These are phyloP conservation scores for Saimiri boliviensis DNA, from an alignment of 2,113 vertebrate genomes.

Conservation along the genomic window DNA sequence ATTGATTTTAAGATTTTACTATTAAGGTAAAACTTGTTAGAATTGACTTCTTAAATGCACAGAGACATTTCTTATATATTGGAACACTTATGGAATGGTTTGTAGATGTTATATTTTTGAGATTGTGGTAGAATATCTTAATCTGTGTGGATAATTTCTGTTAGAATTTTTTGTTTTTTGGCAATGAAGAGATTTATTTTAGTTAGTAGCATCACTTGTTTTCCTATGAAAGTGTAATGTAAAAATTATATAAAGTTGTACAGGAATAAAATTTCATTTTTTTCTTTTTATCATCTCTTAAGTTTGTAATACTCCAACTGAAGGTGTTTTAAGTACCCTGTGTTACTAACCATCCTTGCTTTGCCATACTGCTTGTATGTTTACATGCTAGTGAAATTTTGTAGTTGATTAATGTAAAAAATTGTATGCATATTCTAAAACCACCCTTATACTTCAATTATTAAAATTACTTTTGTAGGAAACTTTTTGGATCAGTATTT, in stretches of 20 bases:
- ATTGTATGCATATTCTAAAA: not conserved
- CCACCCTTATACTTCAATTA: not conserved
- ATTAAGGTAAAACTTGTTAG: slow-evolving; percentile 1
- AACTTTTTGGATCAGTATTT: slow-evolving; percentile 26
- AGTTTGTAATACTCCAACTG: not conserved
- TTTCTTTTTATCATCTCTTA: not conserved
- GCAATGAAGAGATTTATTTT: not conserved
- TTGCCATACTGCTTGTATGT: not conserved
- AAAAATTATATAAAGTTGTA: not conserved
- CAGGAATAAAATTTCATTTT: not conserved
- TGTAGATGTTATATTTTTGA: not conserved
- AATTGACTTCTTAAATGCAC: not conserved
- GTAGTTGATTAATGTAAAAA: not conserved
- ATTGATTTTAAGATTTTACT: not conserved
- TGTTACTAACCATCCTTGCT: not conserved
- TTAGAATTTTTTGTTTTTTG: slow-evolving; percentile 12
- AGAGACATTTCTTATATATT: not conserved
- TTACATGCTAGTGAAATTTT: slow-evolving; percentile 17
- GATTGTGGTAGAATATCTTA: not conserved
- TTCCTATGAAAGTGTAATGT: not conserved
- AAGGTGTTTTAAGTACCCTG: not conserved
- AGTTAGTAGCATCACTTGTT: slow-evolving; percentile 11
- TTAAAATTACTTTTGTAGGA: slow-evolving; percentile 35
- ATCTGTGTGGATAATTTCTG: not conserved
- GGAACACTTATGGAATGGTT: not conserved